Conservation (phyloP, 2,888 invertebrate genomes). For the Autographa pulchrina region DNA sequence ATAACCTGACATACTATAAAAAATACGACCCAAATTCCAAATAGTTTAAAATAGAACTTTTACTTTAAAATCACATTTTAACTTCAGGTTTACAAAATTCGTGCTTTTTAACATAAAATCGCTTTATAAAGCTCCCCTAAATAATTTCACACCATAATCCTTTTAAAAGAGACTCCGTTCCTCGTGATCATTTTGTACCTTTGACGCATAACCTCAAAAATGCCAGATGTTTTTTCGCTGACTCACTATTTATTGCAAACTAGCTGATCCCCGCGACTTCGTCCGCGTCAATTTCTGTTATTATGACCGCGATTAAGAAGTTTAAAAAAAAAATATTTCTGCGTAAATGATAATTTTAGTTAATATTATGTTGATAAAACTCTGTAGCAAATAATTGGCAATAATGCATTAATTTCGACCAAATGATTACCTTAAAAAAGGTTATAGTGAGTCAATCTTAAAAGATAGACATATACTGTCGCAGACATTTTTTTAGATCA, state of each 20-base stretch:
- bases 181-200: conserved; percentile 71
- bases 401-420: no score
- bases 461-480: no score
- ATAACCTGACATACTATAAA: not conserved
- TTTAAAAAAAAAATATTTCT: no score
- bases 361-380: no score
- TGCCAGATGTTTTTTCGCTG: conserved; percentile 80
- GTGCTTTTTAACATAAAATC: not conserved
- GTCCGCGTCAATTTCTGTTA: no score
- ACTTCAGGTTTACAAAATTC: not conserved
- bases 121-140: conserved; percentile 26
- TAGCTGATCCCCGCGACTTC: no score
- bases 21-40: not conserved
- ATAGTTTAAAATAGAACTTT: not conserved
- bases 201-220: conserved; percentile 73
- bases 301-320: no score
- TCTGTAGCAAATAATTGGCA: no score
- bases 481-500: no score
- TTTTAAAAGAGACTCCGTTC: conserved; percentile 27
- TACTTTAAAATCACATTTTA: not conserved
- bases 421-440: no score
- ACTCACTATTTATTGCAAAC: conserved; percentile 71
- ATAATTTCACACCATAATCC: conserved; percentile 57
- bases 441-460: no score
- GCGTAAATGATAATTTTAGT: no score